A percentile compares a stretch with the other conserved stretches of the same genome.
Conservation (phyloP, 2,888 invertebrate species). For the Noctua janthina region DNA sequence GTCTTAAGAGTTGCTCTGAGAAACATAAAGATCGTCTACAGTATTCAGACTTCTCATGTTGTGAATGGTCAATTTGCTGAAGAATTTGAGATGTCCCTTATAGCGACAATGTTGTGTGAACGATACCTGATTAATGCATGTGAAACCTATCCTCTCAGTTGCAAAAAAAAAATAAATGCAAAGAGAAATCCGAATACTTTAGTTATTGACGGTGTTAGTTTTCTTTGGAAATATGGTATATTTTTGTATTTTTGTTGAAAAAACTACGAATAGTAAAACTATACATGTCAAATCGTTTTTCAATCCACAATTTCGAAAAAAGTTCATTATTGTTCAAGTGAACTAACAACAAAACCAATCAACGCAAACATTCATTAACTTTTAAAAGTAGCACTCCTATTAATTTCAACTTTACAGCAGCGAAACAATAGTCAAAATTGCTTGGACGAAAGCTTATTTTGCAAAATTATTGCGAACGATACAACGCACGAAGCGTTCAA, state of each 20-base stretch:
- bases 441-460: conserved; percentile 27
- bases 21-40: conserved; percentile 47
- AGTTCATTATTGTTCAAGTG: conserved; percentile 17
- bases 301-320: conserved; percentile 20
- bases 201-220: background rate
- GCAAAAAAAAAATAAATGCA: background rate
- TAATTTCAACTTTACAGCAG: conserved; percentile 34
- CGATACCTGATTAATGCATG: background rate
- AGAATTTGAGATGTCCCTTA: conserved; percentile 30
- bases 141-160: background rate
- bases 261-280: background rate
- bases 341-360: conserved; percentile 23
- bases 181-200: background rate
- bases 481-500: conserved; percentile 49
- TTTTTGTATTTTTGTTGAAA: background rate
- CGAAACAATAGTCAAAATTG: conserved; percentile 23
- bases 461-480: conserved; percentile 30
- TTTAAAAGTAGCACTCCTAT: background rate
- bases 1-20: conserved; percentile 61
- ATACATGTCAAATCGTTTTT: conserved; percentile 2
- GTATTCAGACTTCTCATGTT: conserved; percentile 48
- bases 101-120: background rate
- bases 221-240: background rate
- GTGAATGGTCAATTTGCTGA: background rate
- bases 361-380: conserved; percentile 31